These are phyloP conservation scores for Muscicapa adusta DNA, from an alignment of 2,113 vertebrate species.

Conservation along the genomic window DNA sequence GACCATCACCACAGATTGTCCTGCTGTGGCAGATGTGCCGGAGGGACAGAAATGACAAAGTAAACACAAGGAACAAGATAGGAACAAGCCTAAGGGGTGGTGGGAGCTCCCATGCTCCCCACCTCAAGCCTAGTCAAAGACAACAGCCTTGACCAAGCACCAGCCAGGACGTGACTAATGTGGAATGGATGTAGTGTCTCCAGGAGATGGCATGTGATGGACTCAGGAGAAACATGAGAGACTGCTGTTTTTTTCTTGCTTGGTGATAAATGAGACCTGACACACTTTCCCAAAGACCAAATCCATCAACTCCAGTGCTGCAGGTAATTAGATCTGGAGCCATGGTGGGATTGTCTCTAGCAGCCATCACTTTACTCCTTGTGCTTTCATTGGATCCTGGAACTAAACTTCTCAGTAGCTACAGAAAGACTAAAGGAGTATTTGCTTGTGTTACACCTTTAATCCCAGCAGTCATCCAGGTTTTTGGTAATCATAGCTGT, in stretches of 20 bases:
- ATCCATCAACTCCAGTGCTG: neutral
- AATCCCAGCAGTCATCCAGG: neutral
- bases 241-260: neutral
- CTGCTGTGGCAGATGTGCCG: neutral
- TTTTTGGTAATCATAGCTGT: neutral
- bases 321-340: neutral
- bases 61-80: neutral
- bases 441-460: neutral
- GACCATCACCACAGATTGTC: neutral
- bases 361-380: neutral
- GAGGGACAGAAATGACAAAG: neutral
- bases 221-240: neutral
- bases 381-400: neutral
- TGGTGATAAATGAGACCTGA: neutral
- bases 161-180: neutral
- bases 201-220: neutral
- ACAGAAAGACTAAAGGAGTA: neutral
- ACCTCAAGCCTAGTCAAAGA: neutral
- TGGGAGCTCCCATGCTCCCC: neutral
- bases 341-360: neutral
- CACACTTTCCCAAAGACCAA: neutral
- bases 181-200: neutral
- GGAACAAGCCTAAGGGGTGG: neutral
- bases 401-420: neutral
- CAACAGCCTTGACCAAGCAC: neutral